Base-by-base conservation (phyloP, 1,140 invertebrate species). In the Aphaenogaster floridana region DNA sequence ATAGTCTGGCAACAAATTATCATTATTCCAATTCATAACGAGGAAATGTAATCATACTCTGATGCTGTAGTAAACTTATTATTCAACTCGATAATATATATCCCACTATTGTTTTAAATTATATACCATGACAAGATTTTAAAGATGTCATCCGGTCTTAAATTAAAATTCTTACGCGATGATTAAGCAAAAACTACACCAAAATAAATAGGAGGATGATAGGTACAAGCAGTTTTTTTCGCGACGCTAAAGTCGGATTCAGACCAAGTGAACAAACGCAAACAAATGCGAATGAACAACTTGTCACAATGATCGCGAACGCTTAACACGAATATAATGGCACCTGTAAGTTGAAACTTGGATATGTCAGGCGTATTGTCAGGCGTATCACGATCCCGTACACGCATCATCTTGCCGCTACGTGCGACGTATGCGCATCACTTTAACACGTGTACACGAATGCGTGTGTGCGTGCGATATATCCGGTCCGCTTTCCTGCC, bases 321-420 rank as follows among this genome's bases (percentile, higher is more conserved):
- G 59, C 57, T 83, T 91, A 92, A 93, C 86, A 81, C 59, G 86
- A 91, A 92, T 91, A 92, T 93, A 92, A 93, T 93, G 86, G 90
- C 64, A 81, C 50, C 77, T 84, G 77, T 88, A 89, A 90, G 91
- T 69, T 86, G 88, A 83, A 89, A 89, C 71, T 80, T 87, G 87
- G 72, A 86, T 28, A 21, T 90, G 91, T 92, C 83, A 66, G 42
- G 28, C 66, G 48, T 59, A 52, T 77, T 84, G 91, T 90, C 28
- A 28, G 28, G 28, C 28, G 34, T 66, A 8, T 42, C 88, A 39
- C 45, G 21, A 57, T 91, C 85, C 79, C 77, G 74, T 81, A 61
- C 69, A 42, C 63, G 72, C 83, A 76, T 57, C 77, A 86, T 90
- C 74, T 87, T 71, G 86, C 86, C 76, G 69, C 76, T 39, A 21